Evolutionary conservation across 2,888 invertebrate genomes (phyloP).

Genomic region (Agrilus biguttatus): DNA sequence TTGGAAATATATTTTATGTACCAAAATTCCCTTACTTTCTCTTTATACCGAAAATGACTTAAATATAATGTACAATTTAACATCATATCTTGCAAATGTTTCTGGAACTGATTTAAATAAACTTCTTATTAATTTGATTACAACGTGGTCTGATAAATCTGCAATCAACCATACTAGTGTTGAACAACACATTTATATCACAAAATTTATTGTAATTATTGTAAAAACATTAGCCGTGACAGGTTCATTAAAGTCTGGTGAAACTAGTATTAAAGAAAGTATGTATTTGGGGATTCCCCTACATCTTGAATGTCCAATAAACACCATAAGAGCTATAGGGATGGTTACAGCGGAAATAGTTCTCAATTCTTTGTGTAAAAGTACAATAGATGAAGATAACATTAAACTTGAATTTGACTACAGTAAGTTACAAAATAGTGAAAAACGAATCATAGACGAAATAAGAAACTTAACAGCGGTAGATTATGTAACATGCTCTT

Average conservation of each 20-base stretch:
- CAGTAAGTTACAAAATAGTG: conserved; percentile 27
- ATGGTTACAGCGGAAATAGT: conserved; percentile 61
- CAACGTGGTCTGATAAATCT: conserved; percentile 55
- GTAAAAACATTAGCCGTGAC: conserved; percentile 35
- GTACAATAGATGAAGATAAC: conserved; percentile 28
- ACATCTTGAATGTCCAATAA: conserved; percentile 51
- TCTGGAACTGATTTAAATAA: conserved; percentile 25
- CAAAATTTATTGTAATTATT: conserved; percentile 47
- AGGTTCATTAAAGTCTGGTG: conserved; percentile 18
- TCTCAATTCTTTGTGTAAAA: conserved; percentile 34
- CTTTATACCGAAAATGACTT: conserved; percentile 34
- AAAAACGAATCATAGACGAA: not conserved
- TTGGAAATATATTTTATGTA: conserved; percentile 54
- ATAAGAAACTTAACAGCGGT: not conserved
- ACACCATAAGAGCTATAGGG: conserved; percentile 48
- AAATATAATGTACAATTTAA: conserved; percentile 41
- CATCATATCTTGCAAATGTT: conserved; percentile 41
- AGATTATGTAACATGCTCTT: not conserved
- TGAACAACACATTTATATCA: conserved; percentile 56
- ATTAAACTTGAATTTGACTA: conserved; percentile 54
- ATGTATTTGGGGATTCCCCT: conserved; percentile 50
- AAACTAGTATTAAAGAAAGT: conserved; percentile 32
- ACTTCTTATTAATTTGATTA: conserved; percentile 40
- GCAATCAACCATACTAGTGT: conserved; percentile 45
- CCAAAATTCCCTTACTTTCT: conserved; percentile 43